A percentile compares a stretch with the other conserved stretches of the same genome.
Evolutionary conservation across 2,113 vertebrate genomes (phyloP).

Genomic region (Callorhinus ursinus): DNA sequence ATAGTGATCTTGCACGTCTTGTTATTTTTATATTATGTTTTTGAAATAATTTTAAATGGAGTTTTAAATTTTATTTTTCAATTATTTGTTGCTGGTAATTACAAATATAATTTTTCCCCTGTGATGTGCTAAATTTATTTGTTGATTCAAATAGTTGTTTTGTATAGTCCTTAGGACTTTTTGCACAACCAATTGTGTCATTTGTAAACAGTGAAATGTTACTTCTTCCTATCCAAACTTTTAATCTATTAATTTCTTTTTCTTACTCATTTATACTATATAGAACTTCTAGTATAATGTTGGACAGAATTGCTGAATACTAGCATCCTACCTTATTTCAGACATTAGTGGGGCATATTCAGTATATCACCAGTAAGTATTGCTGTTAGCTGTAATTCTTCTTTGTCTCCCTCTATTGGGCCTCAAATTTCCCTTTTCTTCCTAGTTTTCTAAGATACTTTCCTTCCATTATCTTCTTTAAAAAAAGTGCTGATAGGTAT

Average conservation of each 20-base stretch:
- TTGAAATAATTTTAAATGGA: neutral
- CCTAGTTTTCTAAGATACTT: neutral
- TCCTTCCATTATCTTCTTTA: neutral
- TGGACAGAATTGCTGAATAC: neutral
- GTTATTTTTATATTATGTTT: neutral
- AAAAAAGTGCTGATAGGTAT: neutral
- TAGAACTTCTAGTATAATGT: neutral
- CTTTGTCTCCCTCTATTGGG: neutral
- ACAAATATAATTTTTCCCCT: neutral
- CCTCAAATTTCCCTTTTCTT: neutral
- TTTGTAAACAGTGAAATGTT: neutral
- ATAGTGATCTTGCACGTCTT: neutral
- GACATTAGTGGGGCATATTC: neutral
- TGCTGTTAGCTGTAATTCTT: neutral
- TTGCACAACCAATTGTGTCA: neutral
- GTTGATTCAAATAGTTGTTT: neutral
- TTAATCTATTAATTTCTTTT: neutral
- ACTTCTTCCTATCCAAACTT: neutral
- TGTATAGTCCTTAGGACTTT: neutral
- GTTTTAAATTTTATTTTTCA: neutral
- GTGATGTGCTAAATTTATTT: neutral
- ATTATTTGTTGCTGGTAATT: neutral
- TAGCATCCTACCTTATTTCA: neutral
- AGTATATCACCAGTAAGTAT: neutral
- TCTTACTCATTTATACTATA: neutral